Base-by-base conservation (phyloP, 1,140 invertebrate species). In the Achatina immaculata region DNA sequence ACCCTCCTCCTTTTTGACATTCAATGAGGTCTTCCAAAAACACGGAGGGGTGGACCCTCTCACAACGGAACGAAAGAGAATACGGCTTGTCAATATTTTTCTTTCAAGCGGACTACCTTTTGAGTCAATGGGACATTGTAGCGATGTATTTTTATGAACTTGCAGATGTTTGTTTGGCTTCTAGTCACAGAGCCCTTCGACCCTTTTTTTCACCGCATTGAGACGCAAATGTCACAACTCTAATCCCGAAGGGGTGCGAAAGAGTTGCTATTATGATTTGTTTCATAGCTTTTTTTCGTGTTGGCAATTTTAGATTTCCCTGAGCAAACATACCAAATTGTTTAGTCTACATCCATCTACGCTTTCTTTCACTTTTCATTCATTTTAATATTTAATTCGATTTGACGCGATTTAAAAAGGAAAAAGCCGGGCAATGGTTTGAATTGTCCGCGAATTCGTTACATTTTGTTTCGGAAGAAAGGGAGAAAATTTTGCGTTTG, bases 181-280 rank as follows among this genome's bases (percentile, higher is more conserved):
- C n/a, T 62, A 62, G n/a, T 34, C 7, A 28, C 31, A 62, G 58
- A 19, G 28, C 16, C 58, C 58, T 2, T 2, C 58, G n/a, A 62
- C 58, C 28, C 7, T 28, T 62, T 62, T 62, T 28, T 34, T 62
- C 58, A 62, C 1, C 58, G 31, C n/a, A 62, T 62, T n/a, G n/a
- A n/a, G n/a, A n/a, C n/a, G n/a, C n/a, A n/a, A 62, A 62, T 62
- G 58, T 62, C 58, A 62, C 58, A 62, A 62, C 58, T 62, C 28
- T 31, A 62, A 31, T 62, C 58, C 58, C 16, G 31, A 62, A 62
- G 28, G 58, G 19, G 58, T 31, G 6, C 58, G n/a, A 62, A 28
- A n/a, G n/a, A 62, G 28, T 34, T 31, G 58, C 58, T 62, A 62
- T 62, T 62, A 62, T 62, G 28, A 62, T 62, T 62, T 31, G 58